These are phyloP conservation scores for Ectemnius lituratus DNA, from an alignment of 2,888 invertebrate genomes.

Conservation along the genomic window DNA sequence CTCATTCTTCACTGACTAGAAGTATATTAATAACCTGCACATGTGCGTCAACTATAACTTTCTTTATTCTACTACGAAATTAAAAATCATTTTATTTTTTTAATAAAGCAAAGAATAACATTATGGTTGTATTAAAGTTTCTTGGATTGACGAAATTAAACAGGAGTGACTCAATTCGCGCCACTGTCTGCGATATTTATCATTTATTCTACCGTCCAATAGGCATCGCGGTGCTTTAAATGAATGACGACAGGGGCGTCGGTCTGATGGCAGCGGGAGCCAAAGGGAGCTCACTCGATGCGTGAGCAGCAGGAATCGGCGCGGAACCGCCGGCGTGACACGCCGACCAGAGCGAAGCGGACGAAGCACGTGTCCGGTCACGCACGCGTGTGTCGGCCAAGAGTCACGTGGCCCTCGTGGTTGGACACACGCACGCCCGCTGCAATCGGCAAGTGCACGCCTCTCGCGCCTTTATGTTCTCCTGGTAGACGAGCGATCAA, in stretches of 20 bases:
- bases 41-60: background rate
- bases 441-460: conserved; percentile 12
- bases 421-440: conserved; percentile 11
- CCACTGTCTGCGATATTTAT: too few relatives aligned
- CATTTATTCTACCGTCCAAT: too few relatives aligned
- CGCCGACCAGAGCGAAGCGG: conserved; percentile 24
- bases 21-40: too few relatives aligned
- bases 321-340: conserved; percentile 14
- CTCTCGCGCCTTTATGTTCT: conserved; percentile 57
- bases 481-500: conserved; percentile 72
- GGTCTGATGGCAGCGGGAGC: background rate
- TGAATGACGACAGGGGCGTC: background rate
- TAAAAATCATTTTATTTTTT: background rate
- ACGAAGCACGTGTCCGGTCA: conserved; percentile 28
- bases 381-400: conserved; percentile 38
- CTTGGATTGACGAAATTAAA: too few relatives aligned
- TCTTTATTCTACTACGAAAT: background rate
- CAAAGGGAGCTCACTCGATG: background rate
- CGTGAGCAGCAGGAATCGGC: conserved; percentile 11
- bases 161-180: too few relatives aligned
- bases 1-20: too few relatives aligned
- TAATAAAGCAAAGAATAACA: background rate
- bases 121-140: too few relatives aligned
- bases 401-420: conserved; percentile 25
- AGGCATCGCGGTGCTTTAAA: background rate